Evolutionary conservation across 2,888 invertebrate species (phyloP), one percentile per base, ranked within the genome.

Genomic region (Agapetus fuscipes): DNA sequence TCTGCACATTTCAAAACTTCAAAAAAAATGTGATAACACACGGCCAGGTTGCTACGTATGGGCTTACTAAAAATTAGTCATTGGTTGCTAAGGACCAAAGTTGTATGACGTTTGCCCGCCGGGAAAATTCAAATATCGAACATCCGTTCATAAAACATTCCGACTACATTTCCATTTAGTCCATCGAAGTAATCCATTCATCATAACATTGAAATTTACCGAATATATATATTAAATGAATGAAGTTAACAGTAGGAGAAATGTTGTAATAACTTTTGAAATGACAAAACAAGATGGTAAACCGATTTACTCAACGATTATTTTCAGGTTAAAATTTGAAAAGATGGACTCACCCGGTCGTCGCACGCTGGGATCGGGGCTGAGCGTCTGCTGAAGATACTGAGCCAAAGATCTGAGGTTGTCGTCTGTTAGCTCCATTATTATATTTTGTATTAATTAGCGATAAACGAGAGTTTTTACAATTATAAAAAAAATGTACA

Each of bases 361-460:
- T 49, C 95, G 71, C 39, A 86, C 69, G 55, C 78, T 77, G 15
- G 80, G 75, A 59, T 93, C 89, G 0, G 90, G 84, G 55, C 77
- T 88, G 17, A 96, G 66, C 3, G 95, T 95, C 61, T 90, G 84
- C 54, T 86, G 82, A 50, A 95, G 72, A 62, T 89, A 93, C 52
- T 81, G 78, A 33, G 84, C 82, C 50, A 95, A 65, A 7, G 84
- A 83, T 51, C 78, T 71, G 51, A 90, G 67, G 67, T 93, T 93
- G 30, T 80, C 82, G 37, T 90, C 89, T 3, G 84, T 88, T 10
- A 93, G 72, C 59, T 94, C 94, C 94, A 95, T 95, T 26, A 4
- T 20, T 20, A n/a, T n/a, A n/a, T n/a, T n/a, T n/a, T n/a, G n/a
- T n/a, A n/a, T n/a, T n/a, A n/a, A n/a, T n/a, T n/a, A n/a, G n/a